These are phyloP conservation scores for Antedon mediterranea DNA, from an alignment of 53 echinoderm and acorn worm species.

Conservation along the genomic window DNA sequence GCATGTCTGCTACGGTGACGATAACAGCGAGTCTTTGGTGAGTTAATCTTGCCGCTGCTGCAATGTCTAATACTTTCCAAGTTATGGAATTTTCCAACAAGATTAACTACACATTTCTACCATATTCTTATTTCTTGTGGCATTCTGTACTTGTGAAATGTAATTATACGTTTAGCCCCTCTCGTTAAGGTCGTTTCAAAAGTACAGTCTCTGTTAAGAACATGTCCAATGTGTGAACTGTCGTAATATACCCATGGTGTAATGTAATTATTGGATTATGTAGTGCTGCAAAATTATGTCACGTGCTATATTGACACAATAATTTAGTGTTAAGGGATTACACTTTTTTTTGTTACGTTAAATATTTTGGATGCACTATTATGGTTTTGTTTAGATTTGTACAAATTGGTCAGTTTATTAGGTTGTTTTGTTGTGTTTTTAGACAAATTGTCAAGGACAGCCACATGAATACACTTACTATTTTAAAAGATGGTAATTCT, in stretches of 20 bases:
- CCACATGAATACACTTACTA: too few relatives aligned
- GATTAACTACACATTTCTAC: not conserved
- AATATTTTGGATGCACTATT: too few relatives aligned
- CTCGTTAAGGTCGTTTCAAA: not conserved
- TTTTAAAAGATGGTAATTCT: too few relatives aligned
- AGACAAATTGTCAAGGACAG: too few relatives aligned
- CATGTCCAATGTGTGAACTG: not conserved
- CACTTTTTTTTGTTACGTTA: too few relatives aligned
- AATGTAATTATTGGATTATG: not conserved
- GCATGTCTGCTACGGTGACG: not conserved
- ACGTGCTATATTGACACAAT: too few relatives aligned
- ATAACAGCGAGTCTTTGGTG: not conserved
- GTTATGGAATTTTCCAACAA: not conserved
- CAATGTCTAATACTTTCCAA: not conserved
- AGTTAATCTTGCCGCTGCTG: not conserved
- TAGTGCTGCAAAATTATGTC: not conserved
- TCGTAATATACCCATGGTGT: not conserved
- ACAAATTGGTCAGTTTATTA: too few relatives aligned
- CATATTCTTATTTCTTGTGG: not conserved
- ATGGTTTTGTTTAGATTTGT: too few relatives aligned
- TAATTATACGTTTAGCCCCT: not conserved
- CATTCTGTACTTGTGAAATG: not conserved
- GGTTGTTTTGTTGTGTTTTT: too few relatives aligned
- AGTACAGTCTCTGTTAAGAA: not conserved
- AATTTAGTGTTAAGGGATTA: too few relatives aligned